Conservation (phyloP, 2,888 invertebrate species). For the Rosalia funebris region DNA sequence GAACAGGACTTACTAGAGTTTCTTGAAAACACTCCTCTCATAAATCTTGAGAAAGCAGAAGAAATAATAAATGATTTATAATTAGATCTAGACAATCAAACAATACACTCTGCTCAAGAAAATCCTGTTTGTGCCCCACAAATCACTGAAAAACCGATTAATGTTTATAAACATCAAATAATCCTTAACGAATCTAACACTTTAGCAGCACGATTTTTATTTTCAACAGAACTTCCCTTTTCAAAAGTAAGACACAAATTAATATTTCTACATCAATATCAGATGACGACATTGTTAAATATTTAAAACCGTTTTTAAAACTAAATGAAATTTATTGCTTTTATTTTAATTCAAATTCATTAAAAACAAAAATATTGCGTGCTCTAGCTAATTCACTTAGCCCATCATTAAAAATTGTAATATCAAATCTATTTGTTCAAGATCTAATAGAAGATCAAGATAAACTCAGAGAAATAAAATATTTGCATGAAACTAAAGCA, state of each 20-base stretch:
- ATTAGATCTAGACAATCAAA: too few species aligned
- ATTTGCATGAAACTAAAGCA: slow-evolving; percentile 11
- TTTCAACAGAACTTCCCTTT: not conserved
- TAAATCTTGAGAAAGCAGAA: too few species aligned
- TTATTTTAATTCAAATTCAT: not conserved
- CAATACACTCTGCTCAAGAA: not conserved
- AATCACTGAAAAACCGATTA: not conserved
- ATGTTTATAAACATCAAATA: not conserved
- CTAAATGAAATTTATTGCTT: not conserved
- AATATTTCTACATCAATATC: not conserved
- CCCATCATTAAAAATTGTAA: too few species aligned
- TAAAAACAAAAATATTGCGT: not conserved
- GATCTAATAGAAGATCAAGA: not conserved
- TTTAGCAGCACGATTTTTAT: not conserved
- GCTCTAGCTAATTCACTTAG: not conserved
- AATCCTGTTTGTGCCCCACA: too few species aligned
- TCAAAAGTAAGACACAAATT: not conserved
- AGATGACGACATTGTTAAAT: not conserved
- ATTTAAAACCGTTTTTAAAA: not conserved
- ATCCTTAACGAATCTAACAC: not conserved
- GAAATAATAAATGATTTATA: too few species aligned
- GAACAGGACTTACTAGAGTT: too few species aligned
- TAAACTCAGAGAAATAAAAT: slow-evolving; percentile 5
- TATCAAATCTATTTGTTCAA: too few species aligned
- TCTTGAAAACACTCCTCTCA: too few species aligned